A percentile compares a stretch with the other conserved stretches of the same genome.
phyloP scores from a whole-genome alignment of 2,888 invertebrate species.

The Lacanobia wlatinum region DNA sequence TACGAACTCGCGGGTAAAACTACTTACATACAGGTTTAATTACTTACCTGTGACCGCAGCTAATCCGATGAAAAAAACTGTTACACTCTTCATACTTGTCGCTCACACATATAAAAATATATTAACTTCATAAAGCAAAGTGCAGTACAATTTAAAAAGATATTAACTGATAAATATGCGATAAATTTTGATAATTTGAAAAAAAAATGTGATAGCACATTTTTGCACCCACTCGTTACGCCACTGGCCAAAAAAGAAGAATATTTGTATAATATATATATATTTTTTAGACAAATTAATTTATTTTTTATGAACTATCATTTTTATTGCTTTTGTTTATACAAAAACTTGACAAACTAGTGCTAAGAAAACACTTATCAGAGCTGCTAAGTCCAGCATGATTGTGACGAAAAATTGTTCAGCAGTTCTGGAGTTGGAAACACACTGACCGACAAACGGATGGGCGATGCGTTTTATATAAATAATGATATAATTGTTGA shows the following conservation, averaged over 20 bases:
- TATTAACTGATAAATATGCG: background rate
- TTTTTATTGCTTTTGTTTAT: background rate
- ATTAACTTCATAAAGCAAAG: background rate
- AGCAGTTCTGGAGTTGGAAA: background rate
- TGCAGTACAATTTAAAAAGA: conserved; percentile 5
- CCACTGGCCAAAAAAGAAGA: background rate
- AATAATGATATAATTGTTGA: background rate
- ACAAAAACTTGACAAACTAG: background rate
- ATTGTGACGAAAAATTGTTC: background rate
- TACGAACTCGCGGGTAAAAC: too few relatives aligned
- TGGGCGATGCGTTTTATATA: conserved; percentile 7
- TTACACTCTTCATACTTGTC: background rate
- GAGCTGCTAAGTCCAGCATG: background rate
- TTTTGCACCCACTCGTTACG: background rate
- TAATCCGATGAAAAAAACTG: conserved; percentile 4
- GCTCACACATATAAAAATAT: background rate
- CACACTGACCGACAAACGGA: background rate
- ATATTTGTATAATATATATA: too few relatives aligned
- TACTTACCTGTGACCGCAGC: conserved; percentile 9
- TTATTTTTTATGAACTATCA: background rate
- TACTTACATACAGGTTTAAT: too few relatives aligned
- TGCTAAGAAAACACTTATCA: background rate
- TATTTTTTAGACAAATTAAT: background rate
- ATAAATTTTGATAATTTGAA: background rate
- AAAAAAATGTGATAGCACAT: background rate